Evolutionary conservation across 2,113 vertebrate species (phyloP).

Genomic region (Athene cunicularia): DNA sequence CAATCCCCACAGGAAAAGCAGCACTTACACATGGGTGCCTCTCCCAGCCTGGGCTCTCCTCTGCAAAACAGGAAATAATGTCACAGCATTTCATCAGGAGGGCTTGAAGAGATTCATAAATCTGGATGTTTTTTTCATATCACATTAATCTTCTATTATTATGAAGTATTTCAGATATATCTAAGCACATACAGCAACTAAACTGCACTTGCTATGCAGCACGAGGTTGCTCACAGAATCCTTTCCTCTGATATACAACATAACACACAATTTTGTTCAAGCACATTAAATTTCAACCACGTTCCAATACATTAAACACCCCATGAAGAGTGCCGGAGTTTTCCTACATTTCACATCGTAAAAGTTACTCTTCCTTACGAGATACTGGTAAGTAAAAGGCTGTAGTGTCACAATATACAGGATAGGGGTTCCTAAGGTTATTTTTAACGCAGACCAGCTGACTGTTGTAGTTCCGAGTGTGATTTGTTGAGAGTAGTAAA

Average conservation of each 20-base stretch:
- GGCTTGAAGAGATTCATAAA: not conserved
- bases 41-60: not conserved
- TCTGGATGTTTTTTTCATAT: too few relatives aligned
- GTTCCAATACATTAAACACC: fast-evolving
- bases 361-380: not conserved
- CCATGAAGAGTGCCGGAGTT: too few relatives aligned
- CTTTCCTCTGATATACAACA: not conserved
- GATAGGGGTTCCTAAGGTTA: not conserved
- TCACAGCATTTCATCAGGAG: fast-evolving
- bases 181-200: not conserved
- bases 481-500: not conserved
- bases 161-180: not conserved
- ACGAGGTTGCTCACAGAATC: fast-evolving
- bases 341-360: fast-evolving
- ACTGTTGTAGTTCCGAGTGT: not conserved
- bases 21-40: not conserved
- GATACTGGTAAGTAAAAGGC: not conserved
- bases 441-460: not conserved
- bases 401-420: not conserved
- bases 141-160: not conserved
- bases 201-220: not conserved
- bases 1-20: not conserved
- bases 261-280: not conserved
- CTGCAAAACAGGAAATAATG: not conserved
- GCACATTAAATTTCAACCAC: fast-evolving